Evolutionary conservation across 2,113 vertebrate genomes (phyloP), one percentile per base, ranked within the genome.

Genomic region (Oenanthe oenanthe): DNA sequence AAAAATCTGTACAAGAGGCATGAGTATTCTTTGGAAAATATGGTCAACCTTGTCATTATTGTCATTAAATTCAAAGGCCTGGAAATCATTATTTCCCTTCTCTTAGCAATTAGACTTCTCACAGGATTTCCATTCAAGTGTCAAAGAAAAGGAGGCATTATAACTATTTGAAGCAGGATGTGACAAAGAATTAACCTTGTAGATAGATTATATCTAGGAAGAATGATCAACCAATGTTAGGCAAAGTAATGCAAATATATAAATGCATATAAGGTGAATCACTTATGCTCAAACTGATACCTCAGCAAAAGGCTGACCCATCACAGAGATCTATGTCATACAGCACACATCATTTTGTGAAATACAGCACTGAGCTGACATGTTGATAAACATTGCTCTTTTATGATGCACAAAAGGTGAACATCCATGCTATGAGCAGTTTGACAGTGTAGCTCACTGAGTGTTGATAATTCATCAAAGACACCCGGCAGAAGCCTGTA

Each of bases 381-480:
- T 8, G 25, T 60, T 68, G 77, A 47, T 72, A 78, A 80, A 66
- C n/a, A 40, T 12, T 50, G 21, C n/a, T 82, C 24, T 78, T 65
- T 79, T 62, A 43, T 1, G 3, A 47, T 14, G 61, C 29, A 17
- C 84, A 32, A 47, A 87, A 65, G 36, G 20, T 76, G 63, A 93
- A 43, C 42, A 73, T 25, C 32, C 58, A 20, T 25, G 50, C 67
- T 68, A 43, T 24, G 19, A 93, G 42, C 50, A 58, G 71, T 68
- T 50, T 81, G 86, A 67, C 72, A 67, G 48, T 31, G 45, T 36
- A 73, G 31, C 36, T 94, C 67, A 50, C 42, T 17, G 42, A 70
- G 45, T 40, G 51, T 22, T 91, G 81, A 43, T 90, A 81, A 71
- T 80, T 85, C 67, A 83, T 88, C 75, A 63, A 91, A 96, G 58